phyloP scores from a whole-genome alignment of 2,113 vertebrate species.

The Daubentonia madagascariensis region DNA sequence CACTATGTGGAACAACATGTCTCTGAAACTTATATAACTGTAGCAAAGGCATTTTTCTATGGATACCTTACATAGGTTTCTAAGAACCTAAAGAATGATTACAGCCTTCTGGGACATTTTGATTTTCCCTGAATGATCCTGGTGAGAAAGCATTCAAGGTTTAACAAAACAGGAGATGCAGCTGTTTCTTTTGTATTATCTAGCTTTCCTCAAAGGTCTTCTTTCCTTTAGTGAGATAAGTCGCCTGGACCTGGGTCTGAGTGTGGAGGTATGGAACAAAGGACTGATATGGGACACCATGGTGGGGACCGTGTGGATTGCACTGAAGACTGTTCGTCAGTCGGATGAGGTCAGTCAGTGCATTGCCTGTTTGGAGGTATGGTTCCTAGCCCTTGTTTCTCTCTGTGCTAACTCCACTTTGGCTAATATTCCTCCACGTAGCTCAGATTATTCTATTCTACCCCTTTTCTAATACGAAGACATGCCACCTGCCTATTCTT shows the following conservation, averaged over 20 bases:
- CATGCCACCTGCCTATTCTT: background rate
- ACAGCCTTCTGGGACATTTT: background rate
- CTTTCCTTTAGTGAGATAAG: slow-evolving; percentile 92
- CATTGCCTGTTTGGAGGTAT: background rate
- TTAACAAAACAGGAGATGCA: background rate
- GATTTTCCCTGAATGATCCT: slow-evolving; percentile 21
- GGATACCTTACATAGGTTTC: background rate
- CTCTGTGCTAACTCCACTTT: background rate
- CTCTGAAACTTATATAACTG: background rate
- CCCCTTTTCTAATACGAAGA: background rate
- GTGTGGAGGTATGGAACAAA: slow-evolving; percentile 99
- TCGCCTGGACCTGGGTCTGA: slow-evolving; percentile 95
- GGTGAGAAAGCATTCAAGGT: background rate
- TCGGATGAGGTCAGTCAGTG: slow-evolving; percentile 91
- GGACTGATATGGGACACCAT: slow-evolving; percentile 99
- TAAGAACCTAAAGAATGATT: slow-evolving; percentile 15
- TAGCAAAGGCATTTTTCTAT: slow-evolving; percentile 9
- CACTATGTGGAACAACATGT: background rate
- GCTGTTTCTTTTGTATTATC: background rate
- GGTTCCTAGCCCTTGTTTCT: background rate
- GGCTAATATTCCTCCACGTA: background rate
- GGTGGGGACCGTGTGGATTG: slow-evolving; percentile 96
- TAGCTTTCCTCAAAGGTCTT: slow-evolving; percentile 63
- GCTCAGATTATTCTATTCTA: slow-evolving; percentile 11
- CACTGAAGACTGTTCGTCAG: slow-evolving; percentile 91